Evolutionary conservation across 2,888 invertebrate species (phyloP).

Genomic region (Xestia sexstrigata): DNA sequence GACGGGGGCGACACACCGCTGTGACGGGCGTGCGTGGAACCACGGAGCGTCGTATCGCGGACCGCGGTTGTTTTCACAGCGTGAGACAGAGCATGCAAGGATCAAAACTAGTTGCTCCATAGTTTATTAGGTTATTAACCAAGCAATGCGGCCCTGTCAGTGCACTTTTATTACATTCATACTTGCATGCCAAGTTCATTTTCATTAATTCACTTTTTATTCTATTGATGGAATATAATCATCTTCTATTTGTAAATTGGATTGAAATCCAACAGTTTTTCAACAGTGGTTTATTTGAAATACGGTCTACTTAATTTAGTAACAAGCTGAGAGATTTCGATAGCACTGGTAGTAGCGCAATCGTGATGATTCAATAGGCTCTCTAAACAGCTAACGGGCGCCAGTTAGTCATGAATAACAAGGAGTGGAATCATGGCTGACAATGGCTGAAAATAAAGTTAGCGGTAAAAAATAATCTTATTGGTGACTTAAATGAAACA

Average conservation of each 20-base stretch:
- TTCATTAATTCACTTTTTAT: conserved; percentile 51
- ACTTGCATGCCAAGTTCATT: conserved; percentile 33
- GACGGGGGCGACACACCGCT: conserved; percentile 80
- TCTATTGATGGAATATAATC: conserved; percentile 4
- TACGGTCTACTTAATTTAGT: conserved; percentile 31
- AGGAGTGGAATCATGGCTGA: conserved; percentile 18
- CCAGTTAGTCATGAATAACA: conserved; percentile 22
- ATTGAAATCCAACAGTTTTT: conserved; percentile 24
- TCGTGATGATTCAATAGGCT: conserved; percentile 52
- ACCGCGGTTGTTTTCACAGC: conserved; percentile 52
- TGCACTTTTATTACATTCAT: conserved; percentile 46
- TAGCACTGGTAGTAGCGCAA: conserved; percentile 33
- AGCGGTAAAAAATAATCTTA: neutral
- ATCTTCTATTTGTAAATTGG: neutral
- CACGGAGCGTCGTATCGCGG: conserved; percentile 73
- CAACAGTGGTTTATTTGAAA: conserved; percentile 25
- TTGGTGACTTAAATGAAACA: neutral
- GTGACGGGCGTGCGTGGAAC: conserved; percentile 79
- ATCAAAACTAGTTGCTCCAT: conserved; percentile 77
- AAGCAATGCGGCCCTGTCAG: conserved; percentile 46
- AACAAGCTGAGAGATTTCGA: conserved; percentile 40
- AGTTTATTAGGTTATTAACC: conserved; percentile 74
- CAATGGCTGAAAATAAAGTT: conserved; percentile 12
- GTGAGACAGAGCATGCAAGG: conserved; percentile 71
- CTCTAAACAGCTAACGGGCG: conserved; percentile 45